A percentile compares a stretch with the other conserved stretches of the same genome.
Evolutionary conservation across 2,797 vertebrate genomes (phyloP).

Genomic region (Pteronotus mesoamericanus): DNA sequence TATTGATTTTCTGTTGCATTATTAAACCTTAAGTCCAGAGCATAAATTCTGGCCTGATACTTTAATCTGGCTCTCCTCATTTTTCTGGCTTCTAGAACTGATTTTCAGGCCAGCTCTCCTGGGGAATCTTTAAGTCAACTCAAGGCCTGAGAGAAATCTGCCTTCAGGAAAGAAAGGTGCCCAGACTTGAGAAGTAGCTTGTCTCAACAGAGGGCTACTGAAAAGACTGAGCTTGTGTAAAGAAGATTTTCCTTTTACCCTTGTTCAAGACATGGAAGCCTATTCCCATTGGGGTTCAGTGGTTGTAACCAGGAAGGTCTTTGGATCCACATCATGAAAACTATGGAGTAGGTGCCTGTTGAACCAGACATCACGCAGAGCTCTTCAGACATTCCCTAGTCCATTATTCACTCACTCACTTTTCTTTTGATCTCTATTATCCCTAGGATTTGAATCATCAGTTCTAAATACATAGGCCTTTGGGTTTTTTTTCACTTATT

Average conservation of each 20-base stretch:
- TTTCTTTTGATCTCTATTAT: not conserved
- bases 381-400: not conserved
- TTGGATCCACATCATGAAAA: not conserved
- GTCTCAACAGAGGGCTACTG: not conserved
- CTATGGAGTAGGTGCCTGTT: not conserved
- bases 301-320: not conserved
- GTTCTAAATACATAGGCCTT: not conserved
- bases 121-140: constrained; percentile 54
- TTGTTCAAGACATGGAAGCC: not conserved
- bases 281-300: not conserved
- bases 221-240: not conserved
- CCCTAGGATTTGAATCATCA: not conserved
- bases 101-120: constrained; percentile 66
- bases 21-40: constrained; percentile 86
- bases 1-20: constrained; percentile 89
- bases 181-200: not conserved
- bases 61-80: constrained; percentile 80
- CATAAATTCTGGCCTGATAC: constrained; percentile 85
- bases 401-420: not conserved
- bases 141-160: constrained; percentile 10
- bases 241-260: not conserved
- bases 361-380: not conserved
- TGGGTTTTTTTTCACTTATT: not conserved
- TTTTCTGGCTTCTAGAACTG: constrained; percentile 75
- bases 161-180: not conserved